Conservation (phyloP, 2,797 vertebrate genomes). For the Echiichthys vipera region DNA sequence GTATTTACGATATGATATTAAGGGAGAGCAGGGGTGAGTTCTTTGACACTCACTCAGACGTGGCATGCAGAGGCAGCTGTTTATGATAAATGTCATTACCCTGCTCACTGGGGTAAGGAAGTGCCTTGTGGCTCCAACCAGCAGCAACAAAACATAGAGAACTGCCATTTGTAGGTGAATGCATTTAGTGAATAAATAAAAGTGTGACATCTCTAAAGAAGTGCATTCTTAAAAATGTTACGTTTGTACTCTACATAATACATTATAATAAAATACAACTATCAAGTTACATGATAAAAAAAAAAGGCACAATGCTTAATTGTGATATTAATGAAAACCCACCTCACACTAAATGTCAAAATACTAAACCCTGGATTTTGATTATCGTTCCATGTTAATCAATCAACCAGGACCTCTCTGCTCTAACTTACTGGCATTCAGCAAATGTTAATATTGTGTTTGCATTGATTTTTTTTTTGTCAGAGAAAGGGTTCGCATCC, state of each 20-base stretch:
- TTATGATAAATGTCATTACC: constrained; percentile 67
- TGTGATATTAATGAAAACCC: constrained; percentile 5
- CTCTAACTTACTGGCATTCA: not conserved
- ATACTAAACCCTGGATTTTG: not conserved
- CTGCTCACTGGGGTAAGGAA: constrained; percentile 23
- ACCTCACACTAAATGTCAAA: constrained; percentile 7
- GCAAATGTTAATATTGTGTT: not conserved
- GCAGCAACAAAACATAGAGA: not conserved
- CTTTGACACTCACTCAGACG: constrained; percentile 53
- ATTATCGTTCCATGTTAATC: constrained; percentile 15
- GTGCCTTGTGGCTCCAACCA: constrained; percentile 6
- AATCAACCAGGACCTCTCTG: not conserved
- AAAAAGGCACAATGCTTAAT: not conserved
- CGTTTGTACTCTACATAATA: too few species aligned
- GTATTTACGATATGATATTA: constrained; percentile 22
- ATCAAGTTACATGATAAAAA: not conserved
- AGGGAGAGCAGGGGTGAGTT: constrained; percentile 25
- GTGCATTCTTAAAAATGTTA: not conserved
- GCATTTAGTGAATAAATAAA: constrained; percentile 11
- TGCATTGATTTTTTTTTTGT: not conserved
- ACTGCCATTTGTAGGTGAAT: constrained; percentile 3
- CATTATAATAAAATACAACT: too few species aligned
- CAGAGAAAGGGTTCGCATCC: too few species aligned
- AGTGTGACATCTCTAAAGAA: not conserved
- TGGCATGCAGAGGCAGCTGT: constrained; percentile 29